These are phyloP conservation scores for Pantherophis guttatus DNA, from an alignment of 2,113 vertebrate genomes.

Conservation along the genomic window DNA sequence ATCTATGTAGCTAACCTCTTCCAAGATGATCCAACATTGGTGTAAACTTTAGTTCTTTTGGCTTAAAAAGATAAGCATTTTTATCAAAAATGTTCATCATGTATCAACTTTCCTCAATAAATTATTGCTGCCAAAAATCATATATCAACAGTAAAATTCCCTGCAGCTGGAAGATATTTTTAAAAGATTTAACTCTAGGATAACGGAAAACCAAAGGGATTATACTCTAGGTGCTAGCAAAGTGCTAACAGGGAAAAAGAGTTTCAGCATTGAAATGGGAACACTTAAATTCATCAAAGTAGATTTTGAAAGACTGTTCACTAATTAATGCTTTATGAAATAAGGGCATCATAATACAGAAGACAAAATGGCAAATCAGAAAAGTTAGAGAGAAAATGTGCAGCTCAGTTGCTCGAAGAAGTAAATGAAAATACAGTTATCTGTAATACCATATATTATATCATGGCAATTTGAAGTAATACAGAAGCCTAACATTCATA, in stretches of 20 bases:
- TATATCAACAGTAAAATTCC: slow-evolving; percentile 18
- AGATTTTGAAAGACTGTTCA: neutral
- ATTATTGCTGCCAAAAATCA: neutral
- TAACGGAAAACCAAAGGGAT: neutral
- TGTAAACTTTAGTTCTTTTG: neutral
- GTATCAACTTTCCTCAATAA: neutral
- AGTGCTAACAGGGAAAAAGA: neutral
- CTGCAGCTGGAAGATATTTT: slow-evolving; percentile 18
- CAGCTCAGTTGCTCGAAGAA: neutral
- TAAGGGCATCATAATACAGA: neutral
- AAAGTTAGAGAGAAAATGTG: neutral
- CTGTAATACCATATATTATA: neutral
- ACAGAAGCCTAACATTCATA: neutral
- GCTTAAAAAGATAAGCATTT: neutral
- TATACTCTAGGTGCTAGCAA: neutral
- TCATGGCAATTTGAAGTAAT: neutral
- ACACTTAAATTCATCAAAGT: neutral
- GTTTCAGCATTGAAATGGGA: neutral
- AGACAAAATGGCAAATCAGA: neutral
- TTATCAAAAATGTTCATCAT: neutral
- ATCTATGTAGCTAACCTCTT: neutral
- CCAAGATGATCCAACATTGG: neutral
- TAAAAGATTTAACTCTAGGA: neutral
- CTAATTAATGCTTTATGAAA: neutral
- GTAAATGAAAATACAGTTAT: neutral